phyloP scores from a whole-genome alignment of 23 tunicate genomes.

The Halocynthia aurantium region DNA sequence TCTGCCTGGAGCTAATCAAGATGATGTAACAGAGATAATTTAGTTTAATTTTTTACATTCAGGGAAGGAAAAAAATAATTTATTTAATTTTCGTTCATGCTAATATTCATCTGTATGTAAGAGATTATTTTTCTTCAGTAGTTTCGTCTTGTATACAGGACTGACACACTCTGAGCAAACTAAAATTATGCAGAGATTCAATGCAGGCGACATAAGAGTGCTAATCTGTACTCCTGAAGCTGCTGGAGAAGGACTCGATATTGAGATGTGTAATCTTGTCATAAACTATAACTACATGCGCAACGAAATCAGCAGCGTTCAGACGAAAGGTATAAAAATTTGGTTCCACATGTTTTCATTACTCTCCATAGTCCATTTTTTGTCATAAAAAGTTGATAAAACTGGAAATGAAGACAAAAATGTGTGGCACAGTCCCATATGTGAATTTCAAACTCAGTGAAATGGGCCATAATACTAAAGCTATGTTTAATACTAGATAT shows the following conservation, averaged over 20 bases:
- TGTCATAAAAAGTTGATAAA: no score
- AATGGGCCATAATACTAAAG: no score
- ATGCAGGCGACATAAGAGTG: slow-evolving; percentile 24
- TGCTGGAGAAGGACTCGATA: slow-evolving; percentile 60
- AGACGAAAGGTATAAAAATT: slow-evolving; percentile 22
- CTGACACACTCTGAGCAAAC: slow-evolving; percentile 27
- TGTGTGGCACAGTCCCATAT: no score
- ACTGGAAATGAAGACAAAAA: no score
- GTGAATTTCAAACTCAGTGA: no score
- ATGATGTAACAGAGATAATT: no score
- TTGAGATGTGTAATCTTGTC: slow-evolving; percentile 43
- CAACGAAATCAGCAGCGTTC: slow-evolving; percentile 28
- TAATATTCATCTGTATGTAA: not conserved
- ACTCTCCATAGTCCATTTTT: no score
- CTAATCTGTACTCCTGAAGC: slow-evolving; percentile 51
- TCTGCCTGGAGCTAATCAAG: not conserved
- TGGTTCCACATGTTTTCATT: not conserved
- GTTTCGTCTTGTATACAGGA: not conserved
- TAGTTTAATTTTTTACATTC: no score
- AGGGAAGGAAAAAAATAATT: not conserved
- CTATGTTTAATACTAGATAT: no score
- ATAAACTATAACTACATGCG: slow-evolving; percentile 22
- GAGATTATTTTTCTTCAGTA: not conserved
- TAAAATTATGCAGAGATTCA: slow-evolving; percentile 20
- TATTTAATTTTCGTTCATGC: not conserved